Percentiles rank a stretch among this genome's conserved stretches.
These are phyloP conservation scores for Paraescarpia echinospica DNA, from an alignment of 1,140 invertebrate species.

Conservation along the genomic window DNA sequence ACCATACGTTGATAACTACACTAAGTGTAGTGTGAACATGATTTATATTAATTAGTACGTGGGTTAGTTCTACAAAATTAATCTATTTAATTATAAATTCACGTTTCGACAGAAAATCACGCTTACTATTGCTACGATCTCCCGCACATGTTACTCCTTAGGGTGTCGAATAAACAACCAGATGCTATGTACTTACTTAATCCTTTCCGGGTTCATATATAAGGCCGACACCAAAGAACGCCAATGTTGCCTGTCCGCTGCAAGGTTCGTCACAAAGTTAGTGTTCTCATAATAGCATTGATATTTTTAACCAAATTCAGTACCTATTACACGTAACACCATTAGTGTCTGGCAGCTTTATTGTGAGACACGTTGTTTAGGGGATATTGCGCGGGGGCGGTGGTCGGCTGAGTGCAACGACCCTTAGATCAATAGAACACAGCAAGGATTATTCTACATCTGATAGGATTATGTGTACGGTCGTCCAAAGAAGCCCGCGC, in stretches of 20 bases:
- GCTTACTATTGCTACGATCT: not conserved
- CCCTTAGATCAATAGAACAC: not conserved
- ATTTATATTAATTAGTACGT: not conserved
- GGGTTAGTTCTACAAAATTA: not conserved
- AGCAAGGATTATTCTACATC: not conserved
- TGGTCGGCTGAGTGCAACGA: not conserved
- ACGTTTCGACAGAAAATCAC: not conserved
- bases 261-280: not conserved
- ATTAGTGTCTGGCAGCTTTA: not conserved
- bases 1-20: no score
- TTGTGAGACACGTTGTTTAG: not conserved
- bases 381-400: not conserved
- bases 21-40: not conserved
- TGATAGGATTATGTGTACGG: not conserved
- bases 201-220: no score
- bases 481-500: not conserved
- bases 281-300: not conserved
- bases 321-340: not conserved
- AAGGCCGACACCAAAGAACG: no score
- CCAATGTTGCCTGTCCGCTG: no score
- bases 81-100: not conserved
- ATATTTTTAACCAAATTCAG: not conserved
- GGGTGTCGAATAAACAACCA: no score
- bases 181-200: no score
- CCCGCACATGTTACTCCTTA: not conserved